Conservation (phyloP, 1,140 invertebrate species). For the Bombus vancouverensis region DNA sequence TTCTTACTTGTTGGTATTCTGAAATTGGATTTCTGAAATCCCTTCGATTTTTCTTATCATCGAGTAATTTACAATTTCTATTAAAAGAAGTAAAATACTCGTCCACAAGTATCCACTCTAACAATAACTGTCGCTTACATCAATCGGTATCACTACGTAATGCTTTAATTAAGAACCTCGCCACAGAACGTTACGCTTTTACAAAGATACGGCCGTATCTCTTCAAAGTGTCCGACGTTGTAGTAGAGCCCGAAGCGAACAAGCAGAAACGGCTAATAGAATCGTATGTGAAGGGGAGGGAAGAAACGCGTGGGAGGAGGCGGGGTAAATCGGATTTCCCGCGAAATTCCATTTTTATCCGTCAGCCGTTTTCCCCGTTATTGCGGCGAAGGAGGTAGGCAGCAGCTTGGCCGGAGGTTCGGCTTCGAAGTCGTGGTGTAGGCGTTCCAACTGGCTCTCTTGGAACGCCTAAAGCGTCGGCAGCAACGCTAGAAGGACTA, state of each 20-base stretch:
- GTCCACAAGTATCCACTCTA: neutral
- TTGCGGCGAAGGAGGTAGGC: neutral
- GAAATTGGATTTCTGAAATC: too few relatives aligned
- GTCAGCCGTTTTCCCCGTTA: conserved; percentile 41
- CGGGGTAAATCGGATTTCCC: conserved; percentile 41
- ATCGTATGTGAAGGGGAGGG: neutral
- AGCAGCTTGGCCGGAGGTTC: conserved; percentile 15
- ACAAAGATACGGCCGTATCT: neutral
- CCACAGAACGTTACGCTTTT: neutral
- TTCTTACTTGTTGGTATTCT: too few relatives aligned
- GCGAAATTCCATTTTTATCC: conserved; percentile 50
- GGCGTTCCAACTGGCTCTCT: conserved; percentile 56
- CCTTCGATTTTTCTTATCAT: too few relatives aligned
- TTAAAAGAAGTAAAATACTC: neutral
- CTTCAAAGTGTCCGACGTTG: neutral
- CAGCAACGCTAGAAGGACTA: conserved; percentile 65
- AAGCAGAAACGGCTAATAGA: conserved; percentile 26
- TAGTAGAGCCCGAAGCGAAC: neutral
- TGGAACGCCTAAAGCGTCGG: conserved; percentile 62
- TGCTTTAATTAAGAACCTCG: neutral
- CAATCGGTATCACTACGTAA: neutral
- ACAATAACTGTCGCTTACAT: neutral
- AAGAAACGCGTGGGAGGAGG: neutral
- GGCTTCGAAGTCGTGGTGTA: conserved; percentile 7
- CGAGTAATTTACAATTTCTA: neutral